These are phyloP conservation scores for Sebastes fasciatus DNA, from an alignment of 2,113 vertebrate species.

Conservation along the genomic window DNA sequence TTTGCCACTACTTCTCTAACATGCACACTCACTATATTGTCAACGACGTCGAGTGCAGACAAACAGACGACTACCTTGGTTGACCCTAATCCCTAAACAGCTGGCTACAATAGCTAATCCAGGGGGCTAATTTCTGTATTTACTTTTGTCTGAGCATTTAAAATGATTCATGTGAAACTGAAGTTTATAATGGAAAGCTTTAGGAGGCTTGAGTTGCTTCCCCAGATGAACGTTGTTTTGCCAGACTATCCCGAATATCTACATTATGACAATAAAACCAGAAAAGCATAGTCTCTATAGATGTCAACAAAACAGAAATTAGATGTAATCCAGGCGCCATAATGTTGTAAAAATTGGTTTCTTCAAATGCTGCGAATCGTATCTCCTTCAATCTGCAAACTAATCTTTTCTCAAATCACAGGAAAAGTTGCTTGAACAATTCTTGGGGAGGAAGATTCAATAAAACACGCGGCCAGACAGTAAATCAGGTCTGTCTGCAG, in stretches of 20 bases:
- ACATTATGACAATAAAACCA: conserved; percentile 7
- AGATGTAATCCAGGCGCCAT: conserved; percentile 18
- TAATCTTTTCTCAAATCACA: conserved; percentile 58
- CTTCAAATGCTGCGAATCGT: conserved; percentile 16
- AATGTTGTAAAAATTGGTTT: conserved; percentile 42
- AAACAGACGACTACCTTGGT: no score
- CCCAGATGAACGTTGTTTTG: background rate
- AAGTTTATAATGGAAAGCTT: conserved; percentile 2
- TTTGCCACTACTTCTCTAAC: background rate
- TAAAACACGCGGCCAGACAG: conserved; percentile 53
- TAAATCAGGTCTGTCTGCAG: conserved; percentile 54
- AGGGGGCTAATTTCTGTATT: background rate
- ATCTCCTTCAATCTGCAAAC: conserved; percentile 47
- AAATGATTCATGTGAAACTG: background rate
- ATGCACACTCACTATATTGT: background rate
- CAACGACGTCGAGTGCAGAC: background rate
- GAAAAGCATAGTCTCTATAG: conserved; percentile 25
- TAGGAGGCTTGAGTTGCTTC: conserved; percentile 2
- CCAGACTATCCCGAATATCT: background rate
- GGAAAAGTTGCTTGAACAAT: conserved; percentile 37
- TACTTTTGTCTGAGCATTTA: background rate
- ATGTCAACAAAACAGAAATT: conserved; percentile 47
- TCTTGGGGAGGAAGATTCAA: conserved; percentile 49
- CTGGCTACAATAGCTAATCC: background rate
- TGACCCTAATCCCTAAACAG: background rate